phyloP scores from a whole-genome alignment of 2,797 vertebrate genomes.

The Synaphobranchus kaupii region DNA sequence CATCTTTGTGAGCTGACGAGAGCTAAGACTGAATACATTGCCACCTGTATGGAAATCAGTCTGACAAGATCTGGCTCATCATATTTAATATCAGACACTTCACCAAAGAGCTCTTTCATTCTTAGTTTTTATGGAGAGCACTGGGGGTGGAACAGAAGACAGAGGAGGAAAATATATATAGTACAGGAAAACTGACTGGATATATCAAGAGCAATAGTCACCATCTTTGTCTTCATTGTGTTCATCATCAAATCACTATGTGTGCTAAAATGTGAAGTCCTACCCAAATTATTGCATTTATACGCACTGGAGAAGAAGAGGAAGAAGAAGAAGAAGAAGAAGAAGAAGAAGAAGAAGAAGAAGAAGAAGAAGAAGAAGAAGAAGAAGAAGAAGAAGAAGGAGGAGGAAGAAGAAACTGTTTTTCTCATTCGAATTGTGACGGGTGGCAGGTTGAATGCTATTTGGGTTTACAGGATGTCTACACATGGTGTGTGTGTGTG shows the following conservation, averaged over 20 bases:
- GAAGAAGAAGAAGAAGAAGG: constrained; percentile 49
- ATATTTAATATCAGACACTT: constrained; percentile 70
- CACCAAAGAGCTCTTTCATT: constrained; percentile 58
- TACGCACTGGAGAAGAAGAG: constrained; percentile 81
- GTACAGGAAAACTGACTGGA: constrained; percentile 52
- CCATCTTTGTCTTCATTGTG: constrained; percentile 45
- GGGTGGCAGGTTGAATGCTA: constrained; percentile 50
- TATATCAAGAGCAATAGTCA: constrained; percentile 67
- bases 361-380: constrained; percentile 68
- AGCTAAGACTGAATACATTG: background rate
- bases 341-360: constrained; percentile 42
- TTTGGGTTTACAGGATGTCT: constrained; percentile 57
- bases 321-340: constrained; percentile 48
- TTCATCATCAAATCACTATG: constrained; percentile 63
- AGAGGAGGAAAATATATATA: constrained; percentile 58
- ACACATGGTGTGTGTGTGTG: constrained; percentile 24
- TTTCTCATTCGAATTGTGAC: constrained; percentile 57
- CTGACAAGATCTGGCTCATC: constrained; percentile 61
- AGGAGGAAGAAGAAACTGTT: constrained; percentile 40
- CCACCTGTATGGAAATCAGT: constrained; percentile 12
- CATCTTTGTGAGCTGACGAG: background rate
- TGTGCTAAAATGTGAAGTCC: constrained; percentile 73
- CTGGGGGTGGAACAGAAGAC: constrained; percentile 51
- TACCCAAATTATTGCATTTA: constrained; percentile 85
- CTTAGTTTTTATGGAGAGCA: constrained; percentile 51